phyloP scores from a whole-genome alignment of 1,140 invertebrate species.

The Proales similis region DNA sequence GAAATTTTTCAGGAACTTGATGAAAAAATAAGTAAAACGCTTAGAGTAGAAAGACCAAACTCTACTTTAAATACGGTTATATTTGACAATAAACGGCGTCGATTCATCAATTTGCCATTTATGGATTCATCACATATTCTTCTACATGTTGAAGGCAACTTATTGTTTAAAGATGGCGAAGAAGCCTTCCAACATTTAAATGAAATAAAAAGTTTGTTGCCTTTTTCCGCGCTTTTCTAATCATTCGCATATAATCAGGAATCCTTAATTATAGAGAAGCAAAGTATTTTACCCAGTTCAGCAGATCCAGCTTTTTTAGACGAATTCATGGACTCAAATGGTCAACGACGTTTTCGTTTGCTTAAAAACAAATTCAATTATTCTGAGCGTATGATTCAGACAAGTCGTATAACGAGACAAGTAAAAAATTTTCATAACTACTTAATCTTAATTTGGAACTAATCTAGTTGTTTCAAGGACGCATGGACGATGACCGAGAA shows the following conservation, averaged over 20 bases:
- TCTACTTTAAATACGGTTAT: too few relatives aligned
- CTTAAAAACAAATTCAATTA: constrained; percentile 33
- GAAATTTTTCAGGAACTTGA: too few relatives aligned
- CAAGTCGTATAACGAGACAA: background rate
- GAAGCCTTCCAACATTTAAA: constrained; percentile 47
- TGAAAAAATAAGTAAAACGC: too few relatives aligned
- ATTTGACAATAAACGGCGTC: too few relatives aligned
- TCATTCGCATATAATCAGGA: background rate
- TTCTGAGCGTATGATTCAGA: background rate
- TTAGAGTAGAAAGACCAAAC: too few relatives aligned
- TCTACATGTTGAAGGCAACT: constrained; percentile 52
- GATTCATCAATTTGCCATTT: too few relatives aligned
- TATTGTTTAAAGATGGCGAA: constrained; percentile 53
- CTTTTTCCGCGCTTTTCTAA: background rate
- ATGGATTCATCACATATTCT: constrained; percentile 52
- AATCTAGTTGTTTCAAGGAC: background rate
- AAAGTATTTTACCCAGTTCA: too few relatives aligned
- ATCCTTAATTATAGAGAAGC: background rate
- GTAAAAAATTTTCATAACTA: background rate
- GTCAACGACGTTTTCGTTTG: constrained; percentile 1
- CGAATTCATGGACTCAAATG: constrained; percentile 11
- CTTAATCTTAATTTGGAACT: too few relatives aligned
- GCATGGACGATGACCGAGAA: constrained; percentile 4
- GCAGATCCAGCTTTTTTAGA: constrained; percentile 12
- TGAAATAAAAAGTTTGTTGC: constrained; percentile 1